Evolutionary conservation across 2,797 vertebrate genomes (phyloP).

Genomic region (Aldrovandia affinis): DNA sequence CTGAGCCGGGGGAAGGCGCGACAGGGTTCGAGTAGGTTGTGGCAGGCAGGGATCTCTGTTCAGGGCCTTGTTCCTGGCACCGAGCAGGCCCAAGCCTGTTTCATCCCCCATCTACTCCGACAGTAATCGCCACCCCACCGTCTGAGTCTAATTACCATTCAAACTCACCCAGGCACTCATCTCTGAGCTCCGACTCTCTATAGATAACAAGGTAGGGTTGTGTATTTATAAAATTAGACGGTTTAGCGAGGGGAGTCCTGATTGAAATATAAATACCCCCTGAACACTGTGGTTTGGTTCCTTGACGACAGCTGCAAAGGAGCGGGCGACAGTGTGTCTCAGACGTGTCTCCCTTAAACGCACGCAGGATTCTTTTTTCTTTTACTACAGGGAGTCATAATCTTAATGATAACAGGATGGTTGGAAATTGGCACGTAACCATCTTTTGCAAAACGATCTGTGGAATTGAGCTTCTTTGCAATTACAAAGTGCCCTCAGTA

Average conservation of each 20-base stretch:
- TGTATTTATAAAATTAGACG: constrained; percentile 1
- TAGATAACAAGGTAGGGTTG: constrained; percentile 59
- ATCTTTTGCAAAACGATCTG: background rate
- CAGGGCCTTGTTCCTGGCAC: background rate
- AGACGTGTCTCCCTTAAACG: background rate
- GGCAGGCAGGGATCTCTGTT: background rate
- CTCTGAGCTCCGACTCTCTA: constrained; percentile 47
- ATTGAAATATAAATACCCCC: constrained; percentile 25
- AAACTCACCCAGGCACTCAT: background rate
- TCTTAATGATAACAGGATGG: background rate
- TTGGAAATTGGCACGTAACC: background rate
- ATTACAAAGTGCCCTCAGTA: background rate
- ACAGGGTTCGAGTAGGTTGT: background rate
- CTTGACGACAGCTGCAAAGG: background rate
- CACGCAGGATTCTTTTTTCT: background rate
- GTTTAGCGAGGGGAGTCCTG: background rate
- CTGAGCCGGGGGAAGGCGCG: background rate
- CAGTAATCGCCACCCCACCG: constrained; percentile 3
- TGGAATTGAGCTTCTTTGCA: background rate
- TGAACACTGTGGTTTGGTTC: constrained; percentile 12
- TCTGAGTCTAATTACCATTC: constrained; percentile 22
- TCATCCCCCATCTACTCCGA: background rate
- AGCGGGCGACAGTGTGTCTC: background rate
- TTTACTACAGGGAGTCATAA: background rate
- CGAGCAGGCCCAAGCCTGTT: background rate